These are phyloP conservation scores for Heterodera filipjevi DNA, from an alignment of 2,888 invertebrate genomes.

Conservation along the genomic window DNA sequence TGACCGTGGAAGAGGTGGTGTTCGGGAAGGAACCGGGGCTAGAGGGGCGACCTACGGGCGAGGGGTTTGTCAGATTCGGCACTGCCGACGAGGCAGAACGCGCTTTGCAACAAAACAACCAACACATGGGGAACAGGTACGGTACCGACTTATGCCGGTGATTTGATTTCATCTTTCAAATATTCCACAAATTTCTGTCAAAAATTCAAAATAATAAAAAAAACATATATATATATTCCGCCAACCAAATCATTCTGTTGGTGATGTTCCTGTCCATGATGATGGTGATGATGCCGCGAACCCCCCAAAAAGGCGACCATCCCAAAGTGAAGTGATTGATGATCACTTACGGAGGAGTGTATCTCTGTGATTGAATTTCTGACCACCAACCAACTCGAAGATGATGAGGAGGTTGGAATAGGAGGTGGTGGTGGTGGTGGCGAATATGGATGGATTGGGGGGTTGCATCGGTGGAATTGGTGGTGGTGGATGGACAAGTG, in stretches of 20 bases:
- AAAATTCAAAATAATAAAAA: not conserved
- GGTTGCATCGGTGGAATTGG: not conserved
- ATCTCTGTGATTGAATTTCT: not conserved
- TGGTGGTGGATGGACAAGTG: not conserved
- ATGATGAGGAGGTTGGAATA: not conserved
- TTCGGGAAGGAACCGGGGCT: conserved; percentile 55
- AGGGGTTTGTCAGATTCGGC: conserved; percentile 57
- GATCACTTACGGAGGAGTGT: not conserved
- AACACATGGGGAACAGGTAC: conserved; percentile 61
- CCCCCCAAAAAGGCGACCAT: not conserved
- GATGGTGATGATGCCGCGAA: not conserved
- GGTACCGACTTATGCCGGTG: conserved; percentile 19
- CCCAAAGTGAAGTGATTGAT: not conserved
- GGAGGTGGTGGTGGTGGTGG: not conserved
- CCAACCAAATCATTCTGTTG: not conserved
- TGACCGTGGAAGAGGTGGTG: conserved; percentile 57
- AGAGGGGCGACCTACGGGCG: conserved; percentile 59
- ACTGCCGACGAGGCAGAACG: conserved; percentile 48
- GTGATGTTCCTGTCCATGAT: not conserved
- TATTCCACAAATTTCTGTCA: not conserved
- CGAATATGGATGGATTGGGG: not conserved
- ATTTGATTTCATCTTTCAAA: not conserved
- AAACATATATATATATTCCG: conserved; percentile 6
- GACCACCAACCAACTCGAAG: not conserved
- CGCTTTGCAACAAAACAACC: conserved; percentile 58